phyloP scores from a whole-genome alignment of 1,140 invertebrate genomes.

The Drosophila saltans region DNA sequence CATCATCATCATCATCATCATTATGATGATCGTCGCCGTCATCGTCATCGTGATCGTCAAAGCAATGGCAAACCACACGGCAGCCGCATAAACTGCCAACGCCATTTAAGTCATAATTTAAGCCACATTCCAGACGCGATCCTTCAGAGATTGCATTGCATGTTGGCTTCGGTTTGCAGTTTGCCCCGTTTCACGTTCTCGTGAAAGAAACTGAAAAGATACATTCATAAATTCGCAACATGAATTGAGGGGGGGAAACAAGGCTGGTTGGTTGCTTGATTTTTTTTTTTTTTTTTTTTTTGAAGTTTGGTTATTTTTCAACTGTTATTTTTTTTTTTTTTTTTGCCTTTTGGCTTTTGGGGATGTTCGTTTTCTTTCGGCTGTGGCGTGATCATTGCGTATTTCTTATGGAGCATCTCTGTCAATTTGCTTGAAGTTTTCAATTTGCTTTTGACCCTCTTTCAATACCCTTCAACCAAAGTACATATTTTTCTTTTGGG shows the following conservation, averaged over 20 bases:
- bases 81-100: conserved; percentile 80
- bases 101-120: conserved; percentile 82
- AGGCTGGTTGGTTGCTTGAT: not conserved
- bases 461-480: conserved; percentile 35
- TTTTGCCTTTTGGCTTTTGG: not conserved
- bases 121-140: conserved; percentile 80
- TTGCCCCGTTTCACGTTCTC: conserved; percentile 43
- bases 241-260: conserved; percentile 10
- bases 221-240: conserved; percentile 78
- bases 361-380: conserved; percentile 11
- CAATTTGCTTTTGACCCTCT: conserved; percentile 43
- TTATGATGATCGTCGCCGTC: conserved; percentile 19
- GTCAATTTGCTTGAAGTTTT: conserved; percentile 49
- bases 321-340: not conserved
- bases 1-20: conserved; percentile 11
- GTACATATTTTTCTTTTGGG: no score
- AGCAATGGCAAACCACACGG: conserved; percentile 44
- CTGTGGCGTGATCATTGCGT: conserved; percentile 45
- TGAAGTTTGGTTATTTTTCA: not conserved
- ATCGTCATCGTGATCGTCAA: conserved; percentile 39
- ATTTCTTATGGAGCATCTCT: conserved; percentile 32
- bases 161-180: conserved; percentile 25
- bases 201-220: conserved; percentile 55
- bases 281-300: not conserved
- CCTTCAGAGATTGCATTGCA: conserved; percentile 77